Base-by-base conservation (phyloP, 92 coral and sea anemone species). In the Siderastrea radians region DNA sequence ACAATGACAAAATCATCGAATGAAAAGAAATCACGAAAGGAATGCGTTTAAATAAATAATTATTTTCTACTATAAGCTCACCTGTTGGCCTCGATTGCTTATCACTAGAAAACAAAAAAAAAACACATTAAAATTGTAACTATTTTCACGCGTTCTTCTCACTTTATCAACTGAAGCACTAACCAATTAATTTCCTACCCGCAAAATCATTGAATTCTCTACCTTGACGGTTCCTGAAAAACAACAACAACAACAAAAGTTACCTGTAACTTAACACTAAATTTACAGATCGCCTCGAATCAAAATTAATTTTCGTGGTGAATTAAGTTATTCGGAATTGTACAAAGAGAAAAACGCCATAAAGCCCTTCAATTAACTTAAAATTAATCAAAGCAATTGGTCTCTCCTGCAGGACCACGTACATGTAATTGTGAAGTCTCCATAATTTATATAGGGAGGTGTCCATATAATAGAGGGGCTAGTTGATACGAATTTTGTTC, bases 61-160 rank as follows among this genome's bases (percentile, higher is more conserved):
- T 7, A 11, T 12, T 11, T 7, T 3, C 46, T 3, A 13, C 26
- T 57, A 60, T 17, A 14, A 6, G 14, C 72, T 52, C 15, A 79
- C 84, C 84, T 64, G 74, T 12, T 49, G 74, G 45, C 63, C 74
- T 4, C 51, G 52, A 50, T 65, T 79, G 9, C 6, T 5, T 50
- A 79, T 66, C 53, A 79, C 84, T 79, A 74, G 3, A 79, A 79
- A 65, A 79, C 9, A n/a, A 67, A 53, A 49, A 54, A 48, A 19
- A 51, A 2, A 7, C 5, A n/a, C 12, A 46, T 44, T 48, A 46
- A 46, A 3, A 45, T 43, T 45, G 8, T 43, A 6, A 45, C 6
- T 26, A n/a, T 9, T 44, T n/a, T 8, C 8, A 26, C 1, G 0
- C 72, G 43, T 66, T n/a, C 1, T 4, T 66, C 44, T 17, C 5